Evolutionary conservation across 2,797 vertebrate genomes (phyloP).

Genomic region (Sparidentex hasta): DNA sequence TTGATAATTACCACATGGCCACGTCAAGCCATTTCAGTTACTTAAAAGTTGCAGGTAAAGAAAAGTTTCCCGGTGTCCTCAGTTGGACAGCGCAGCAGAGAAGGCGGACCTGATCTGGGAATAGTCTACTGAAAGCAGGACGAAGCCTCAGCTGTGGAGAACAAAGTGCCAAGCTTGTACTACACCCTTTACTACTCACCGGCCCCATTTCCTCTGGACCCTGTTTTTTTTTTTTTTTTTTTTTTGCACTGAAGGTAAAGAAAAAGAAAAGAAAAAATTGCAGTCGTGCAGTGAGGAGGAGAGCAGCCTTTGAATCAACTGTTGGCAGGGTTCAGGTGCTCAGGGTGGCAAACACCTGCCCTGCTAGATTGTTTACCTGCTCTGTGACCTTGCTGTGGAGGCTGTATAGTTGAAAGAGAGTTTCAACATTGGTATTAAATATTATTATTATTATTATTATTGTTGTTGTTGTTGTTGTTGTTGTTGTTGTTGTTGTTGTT

Average conservation of each 20-base stretch:
- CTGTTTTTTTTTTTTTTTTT: neutral
- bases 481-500: no score
- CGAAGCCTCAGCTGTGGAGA: constrained; percentile 74
- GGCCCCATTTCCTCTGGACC: constrained; percentile 67
- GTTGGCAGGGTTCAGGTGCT: constrained; percentile 55
- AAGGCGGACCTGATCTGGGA: constrained; percentile 59
- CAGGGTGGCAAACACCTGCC: constrained; percentile 49
- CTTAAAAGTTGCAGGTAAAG: constrained; percentile 9
- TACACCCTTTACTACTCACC: constrained; percentile 54
- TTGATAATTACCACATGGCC: neutral
- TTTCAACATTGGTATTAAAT: neutral
- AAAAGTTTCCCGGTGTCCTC: constrained; percentile 52
- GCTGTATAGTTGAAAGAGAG: neutral
- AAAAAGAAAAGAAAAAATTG: neutral
- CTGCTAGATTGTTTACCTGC: constrained; percentile 28
- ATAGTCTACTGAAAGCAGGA: constrained; percentile 69
- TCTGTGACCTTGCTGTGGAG: constrained; percentile 28
- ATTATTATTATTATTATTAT: no score
- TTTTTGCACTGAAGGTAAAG: constrained; percentile 52
- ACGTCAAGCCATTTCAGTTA: neutral
- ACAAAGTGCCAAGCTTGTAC: constrained; percentile 72
- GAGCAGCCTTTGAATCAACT: constrained; percentile 43
- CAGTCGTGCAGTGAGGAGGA: constrained; percentile 9
- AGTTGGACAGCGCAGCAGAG: constrained; percentile 33
- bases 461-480: no score